These are phyloP conservation scores for Sycophila texana DNA, from an alignment of 2,888 invertebrate species.

Conservation along the genomic window DNA sequence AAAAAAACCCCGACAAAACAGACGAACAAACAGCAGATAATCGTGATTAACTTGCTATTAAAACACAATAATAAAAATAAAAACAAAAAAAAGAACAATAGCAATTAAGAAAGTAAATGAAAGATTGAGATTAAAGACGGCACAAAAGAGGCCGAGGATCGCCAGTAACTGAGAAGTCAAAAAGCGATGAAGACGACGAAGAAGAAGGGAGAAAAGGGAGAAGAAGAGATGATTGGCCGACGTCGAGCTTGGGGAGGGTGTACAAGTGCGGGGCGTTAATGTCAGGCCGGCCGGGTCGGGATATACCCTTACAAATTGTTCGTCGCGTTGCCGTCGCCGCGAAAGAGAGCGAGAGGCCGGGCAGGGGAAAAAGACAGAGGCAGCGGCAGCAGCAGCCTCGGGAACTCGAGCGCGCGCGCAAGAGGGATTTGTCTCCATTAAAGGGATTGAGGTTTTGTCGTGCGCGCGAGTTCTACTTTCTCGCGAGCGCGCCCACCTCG, in stretches of 20 bases:
- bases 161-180: background rate
- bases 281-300: conserved; percentile 62
- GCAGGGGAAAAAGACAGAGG: conserved; percentile 17
- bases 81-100: background rate
- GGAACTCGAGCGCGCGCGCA: conserved; percentile 59
- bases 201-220: conserved; percentile 32
- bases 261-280: conserved; percentile 63
- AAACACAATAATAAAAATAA: background rate
- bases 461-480: conserved; percentile 69
- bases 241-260: conserved; percentile 48
- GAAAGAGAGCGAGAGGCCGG: background rate
- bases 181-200: background rate
- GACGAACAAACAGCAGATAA: background rate
- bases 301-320: conserved; percentile 74
- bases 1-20: background rate
- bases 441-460: conserved; percentile 75
- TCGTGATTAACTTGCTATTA: background rate
- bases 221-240: conserved; percentile 42
- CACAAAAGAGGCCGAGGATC: background rate
- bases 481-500: conserved; percentile 15
- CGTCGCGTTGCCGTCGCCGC: conserved; percentile 58
- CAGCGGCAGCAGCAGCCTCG: conserved; percentile 53
- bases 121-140: background rate
- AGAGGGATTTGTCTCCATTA: conserved; percentile 74
- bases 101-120: conserved; percentile 6